A percentile compares a stretch with the other conserved stretches of the same genome.
Conservation (phyloP, 2,888 invertebrate genomes). For the Cepaea hortensis region DNA sequence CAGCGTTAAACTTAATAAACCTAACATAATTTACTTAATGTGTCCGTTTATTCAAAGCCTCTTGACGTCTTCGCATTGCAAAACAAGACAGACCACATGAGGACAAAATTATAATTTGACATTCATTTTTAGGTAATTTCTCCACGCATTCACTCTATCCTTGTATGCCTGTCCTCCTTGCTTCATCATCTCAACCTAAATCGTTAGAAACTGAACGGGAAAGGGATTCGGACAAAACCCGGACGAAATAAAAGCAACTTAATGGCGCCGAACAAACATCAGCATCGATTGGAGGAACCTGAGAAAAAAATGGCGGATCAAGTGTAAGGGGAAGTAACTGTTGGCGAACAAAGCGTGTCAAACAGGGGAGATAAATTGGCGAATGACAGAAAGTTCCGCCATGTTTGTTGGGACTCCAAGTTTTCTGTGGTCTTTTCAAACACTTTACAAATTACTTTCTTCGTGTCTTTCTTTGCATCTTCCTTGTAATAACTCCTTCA, state of each 20-base stretch:
- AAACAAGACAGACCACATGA: too few relatives aligned
- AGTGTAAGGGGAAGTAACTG: not conserved
- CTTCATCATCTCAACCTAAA: not conserved
- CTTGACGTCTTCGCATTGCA: too few relatives aligned
- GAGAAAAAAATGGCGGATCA: not conserved
- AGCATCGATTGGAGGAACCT: slow-evolving; percentile 8
- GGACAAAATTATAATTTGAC: too few relatives aligned
- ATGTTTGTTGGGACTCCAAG: not conserved
- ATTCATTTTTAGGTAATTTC: not conserved
- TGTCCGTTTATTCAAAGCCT: too few relatives aligned
- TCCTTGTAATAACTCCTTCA: not conserved
- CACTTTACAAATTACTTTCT: not conserved
- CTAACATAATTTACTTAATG: too few relatives aligned
- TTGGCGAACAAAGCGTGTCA: slow-evolving; percentile 10
- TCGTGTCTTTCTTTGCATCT: not conserved
- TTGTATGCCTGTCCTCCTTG: not conserved
- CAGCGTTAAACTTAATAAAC: too few relatives aligned
- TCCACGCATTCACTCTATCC: not conserved
- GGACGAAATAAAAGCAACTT: slow-evolving; percentile 21
- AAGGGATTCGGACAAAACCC: slow-evolving; percentile 8
- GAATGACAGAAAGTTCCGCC: slow-evolving; percentile 29
- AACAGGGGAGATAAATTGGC: slow-evolving; percentile 24
- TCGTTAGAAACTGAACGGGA: not conserved
- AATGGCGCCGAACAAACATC: slow-evolving; percentile 4
- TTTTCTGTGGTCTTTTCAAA: not conserved